Percentiles rank a stretch among this genome's conserved stretches.
These are phyloP conservation scores for human DNA, from an alignment of 2,113 vertebrate species.

Conservation along the genomic window DNA sequence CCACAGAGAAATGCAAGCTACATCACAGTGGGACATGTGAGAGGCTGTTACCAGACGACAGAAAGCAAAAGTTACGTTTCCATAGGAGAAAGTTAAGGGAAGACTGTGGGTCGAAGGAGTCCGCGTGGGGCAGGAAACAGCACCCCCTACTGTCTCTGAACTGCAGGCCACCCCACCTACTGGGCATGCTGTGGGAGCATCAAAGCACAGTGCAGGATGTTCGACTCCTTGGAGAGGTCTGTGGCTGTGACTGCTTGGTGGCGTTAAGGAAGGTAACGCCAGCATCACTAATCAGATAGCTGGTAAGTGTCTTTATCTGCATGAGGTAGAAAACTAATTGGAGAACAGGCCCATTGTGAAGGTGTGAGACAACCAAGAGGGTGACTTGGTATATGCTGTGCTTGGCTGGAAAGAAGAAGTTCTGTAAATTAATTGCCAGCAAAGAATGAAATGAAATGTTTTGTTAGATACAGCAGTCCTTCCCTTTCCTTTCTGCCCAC, in stretches of 20 bases:
- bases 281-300: constrained; percentile 38
- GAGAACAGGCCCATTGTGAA: constrained; percentile 35
- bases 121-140: not conserved
- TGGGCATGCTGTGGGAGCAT: not conserved
- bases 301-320: constrained; percentile 24
- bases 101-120: too few relatives aligned
- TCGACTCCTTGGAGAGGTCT: not conserved
- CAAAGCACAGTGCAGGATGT: not conserved
- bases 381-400: not conserved
- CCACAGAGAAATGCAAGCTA: not conserved
- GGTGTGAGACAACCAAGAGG: constrained; percentile 28
- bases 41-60: not conserved
- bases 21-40: not conserved
- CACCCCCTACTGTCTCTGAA: not conserved
- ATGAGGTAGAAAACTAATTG: constrained; percentile 64
- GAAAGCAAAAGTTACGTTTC: not conserved
- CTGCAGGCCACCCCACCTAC: too few relatives aligned
- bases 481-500: not conserved
- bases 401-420: not conserved
- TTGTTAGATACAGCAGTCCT: not conserved
- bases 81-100: not conserved
- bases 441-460: not conserved
- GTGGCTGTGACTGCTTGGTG: not conserved
- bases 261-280: not conserved
- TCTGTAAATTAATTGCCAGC: constrained; percentile 44